These are phyloP conservation scores for Emmelina monodactyla DNA, from an alignment of 2,888 invertebrate species.

Conservation along the genomic window DNA sequence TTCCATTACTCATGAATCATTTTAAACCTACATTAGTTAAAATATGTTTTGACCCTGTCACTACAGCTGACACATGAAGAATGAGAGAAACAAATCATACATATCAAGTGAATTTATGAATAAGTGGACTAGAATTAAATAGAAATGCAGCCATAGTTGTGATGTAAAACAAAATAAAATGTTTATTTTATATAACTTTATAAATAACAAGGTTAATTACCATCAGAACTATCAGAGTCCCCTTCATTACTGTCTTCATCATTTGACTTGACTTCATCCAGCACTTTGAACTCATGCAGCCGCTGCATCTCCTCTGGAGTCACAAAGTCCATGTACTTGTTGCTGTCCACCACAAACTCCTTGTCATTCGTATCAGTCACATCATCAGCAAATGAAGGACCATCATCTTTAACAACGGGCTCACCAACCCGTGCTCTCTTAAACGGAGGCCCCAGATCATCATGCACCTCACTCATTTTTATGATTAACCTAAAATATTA, in stretches of 20 bases:
- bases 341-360: conserved; percentile 17
- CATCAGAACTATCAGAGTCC: conserved; percentile 40
- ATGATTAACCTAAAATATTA: conserved; percentile 7
- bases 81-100: too few relatives aligned
- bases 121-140: too few relatives aligned
- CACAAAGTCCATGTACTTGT: conserved; percentile 30
- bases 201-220: conserved; percentile 24
- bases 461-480: conserved; percentile 8
- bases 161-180: too few relatives aligned
- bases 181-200: too few relatives aligned
- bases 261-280: conserved; percentile 52
- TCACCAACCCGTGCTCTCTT: conserved; percentile 7
- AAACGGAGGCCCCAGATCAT: conserved; percentile 2
- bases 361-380: conserved; percentile 10
- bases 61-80: too few relatives aligned
- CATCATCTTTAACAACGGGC: background rate
- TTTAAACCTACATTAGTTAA: too few relatives aligned
- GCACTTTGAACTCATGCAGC: conserved; percentile 45
- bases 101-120: too few relatives aligned
- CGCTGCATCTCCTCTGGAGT: conserved; percentile 36
- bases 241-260: conserved; percentile 50
- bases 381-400: conserved; percentile 19
- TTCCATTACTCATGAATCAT: too few relatives aligned
- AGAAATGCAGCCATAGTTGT: too few relatives aligned
- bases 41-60: too few relatives aligned